Evolutionary conservation across 2,888 invertebrate species (phyloP).

Genomic region (Azorinus chamasolen): DNA sequence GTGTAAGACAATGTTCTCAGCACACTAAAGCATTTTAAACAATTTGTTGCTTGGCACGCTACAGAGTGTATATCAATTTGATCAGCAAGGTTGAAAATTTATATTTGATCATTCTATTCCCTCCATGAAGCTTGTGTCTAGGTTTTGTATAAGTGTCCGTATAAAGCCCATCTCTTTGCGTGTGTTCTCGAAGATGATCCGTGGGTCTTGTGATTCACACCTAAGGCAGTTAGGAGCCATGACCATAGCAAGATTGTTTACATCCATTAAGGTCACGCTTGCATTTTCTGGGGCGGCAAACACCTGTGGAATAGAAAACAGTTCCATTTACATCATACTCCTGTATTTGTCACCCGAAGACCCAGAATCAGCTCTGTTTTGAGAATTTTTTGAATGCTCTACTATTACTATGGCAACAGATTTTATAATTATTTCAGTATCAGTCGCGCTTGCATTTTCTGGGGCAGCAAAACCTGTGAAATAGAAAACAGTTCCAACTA

Average conservation of each 20-base stretch:
- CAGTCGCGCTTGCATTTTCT: too few species aligned
- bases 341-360: not conserved
- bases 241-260: constrained; percentile 99
- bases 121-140: constrained; percentile 92
- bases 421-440: too few species aligned
- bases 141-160: constrained; percentile 96
- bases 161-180: constrained; percentile 99
- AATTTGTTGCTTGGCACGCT: not conserved
- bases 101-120: constrained; percentile 86
- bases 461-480: too few species aligned
- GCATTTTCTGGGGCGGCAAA: constrained; percentile 97
- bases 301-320: constrained; percentile 91
- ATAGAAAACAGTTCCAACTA: too few species aligned
- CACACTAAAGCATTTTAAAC: too few species aligned
- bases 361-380: too few species aligned
- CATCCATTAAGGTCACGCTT: constrained; percentile 98
- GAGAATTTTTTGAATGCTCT: too few species aligned
- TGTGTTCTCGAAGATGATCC: constrained; percentile 98
- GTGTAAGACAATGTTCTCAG: too few species aligned
- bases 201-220: constrained; percentile 97
- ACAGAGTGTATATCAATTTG: not conserved
- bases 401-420: too few species aligned
- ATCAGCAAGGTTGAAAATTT: not conserved
- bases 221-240: constrained; percentile 99
- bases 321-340: too few species aligned